Percentiles rank a stretch among this genome's conserved stretches.
phyloP scores from a whole-genome alignment of 2,113 vertebrate genomes.

The Pterophyllum scalare region DNA sequence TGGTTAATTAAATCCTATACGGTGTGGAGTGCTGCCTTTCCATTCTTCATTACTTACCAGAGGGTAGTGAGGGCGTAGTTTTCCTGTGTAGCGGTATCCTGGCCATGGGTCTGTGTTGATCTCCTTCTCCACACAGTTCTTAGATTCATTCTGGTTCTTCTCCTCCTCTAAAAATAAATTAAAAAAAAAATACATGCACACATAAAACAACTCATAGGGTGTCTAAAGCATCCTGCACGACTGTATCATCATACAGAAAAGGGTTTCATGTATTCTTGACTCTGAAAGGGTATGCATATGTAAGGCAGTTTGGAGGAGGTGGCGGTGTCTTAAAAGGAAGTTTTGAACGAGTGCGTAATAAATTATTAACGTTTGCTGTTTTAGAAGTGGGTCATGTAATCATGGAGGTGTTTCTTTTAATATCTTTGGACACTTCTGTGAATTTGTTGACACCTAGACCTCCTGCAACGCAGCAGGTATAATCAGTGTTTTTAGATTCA shows the following conservation, averaged over 20 bases:
- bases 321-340: too few relatives aligned
- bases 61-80: constrained; percentile 94
- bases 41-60: constrained; percentile 81
- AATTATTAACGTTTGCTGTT: background rate
- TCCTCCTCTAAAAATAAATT: constrained; percentile 86
- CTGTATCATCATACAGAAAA: background rate
- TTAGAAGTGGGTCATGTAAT: background rate
- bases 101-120: constrained; percentile 96
- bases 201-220: constrained; percentile 41
- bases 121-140: constrained; percentile 89
- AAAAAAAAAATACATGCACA: background rate
- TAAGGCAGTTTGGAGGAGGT: too few relatives aligned
- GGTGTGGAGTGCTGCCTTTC: background rate
- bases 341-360: background rate
- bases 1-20: background rate
- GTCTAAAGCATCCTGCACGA: constrained; percentile 21
- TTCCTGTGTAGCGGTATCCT: constrained; percentile 95
- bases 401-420: background rate
- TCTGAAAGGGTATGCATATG: fast-evolving
- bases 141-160: constrained; percentile 88
- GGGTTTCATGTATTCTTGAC: background rate
- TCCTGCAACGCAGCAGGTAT: fast-evolving
- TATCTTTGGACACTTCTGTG: background rate
- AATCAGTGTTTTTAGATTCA: background rate
- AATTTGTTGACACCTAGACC: background rate